A percentile compares a stretch with the other conserved stretches of the same genome.
These are phyloP conservation scores for Drosophila vallismaia DNA, from an alignment of 2,888 invertebrate species.

Conservation along the genomic window DNA sequence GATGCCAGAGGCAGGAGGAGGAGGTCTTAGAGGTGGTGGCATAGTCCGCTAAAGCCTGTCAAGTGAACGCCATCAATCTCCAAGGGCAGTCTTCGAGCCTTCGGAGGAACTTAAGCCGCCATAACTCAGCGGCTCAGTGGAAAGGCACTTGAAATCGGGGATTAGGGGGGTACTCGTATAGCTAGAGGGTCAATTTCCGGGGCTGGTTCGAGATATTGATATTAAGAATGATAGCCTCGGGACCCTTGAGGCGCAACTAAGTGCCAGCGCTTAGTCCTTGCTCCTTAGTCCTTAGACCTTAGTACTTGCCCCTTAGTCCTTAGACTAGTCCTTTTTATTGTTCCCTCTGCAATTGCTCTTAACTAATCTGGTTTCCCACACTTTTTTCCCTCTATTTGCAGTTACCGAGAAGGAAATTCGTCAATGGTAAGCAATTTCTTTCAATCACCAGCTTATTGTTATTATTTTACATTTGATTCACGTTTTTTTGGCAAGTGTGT, in stretches of 20 bases:
- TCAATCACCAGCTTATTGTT: not conserved
- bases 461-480: not conserved
- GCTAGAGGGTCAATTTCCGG: not conserved
- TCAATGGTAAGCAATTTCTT: slow-evolving; percentile 88
- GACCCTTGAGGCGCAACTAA: slow-evolving; percentile 19
- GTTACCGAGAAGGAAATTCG: slow-evolving; percentile 95
- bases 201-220: slow-evolving; percentile 12
- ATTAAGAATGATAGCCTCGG: slow-evolving; percentile 35
- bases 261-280: slow-evolving; percentile 10
- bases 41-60: slow-evolving; percentile 49
- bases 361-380: slow-evolving; percentile 19
- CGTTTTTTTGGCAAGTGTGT: not conserved
- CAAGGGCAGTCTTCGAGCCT: slow-evolving; percentile 22
- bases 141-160: slow-evolving; percentile 38
- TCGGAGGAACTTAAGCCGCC: slow-evolving; percentile 48
- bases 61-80: slow-evolving; percentile 63
- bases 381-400: slow-evolving; percentile 86
- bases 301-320: not conserved
- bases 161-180: not conserved
- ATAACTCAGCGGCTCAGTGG: slow-evolving; percentile 63
- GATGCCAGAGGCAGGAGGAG: not conserved
- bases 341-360: slow-evolving; percentile 11
- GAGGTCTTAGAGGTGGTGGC: not conserved
- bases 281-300: not conserved
- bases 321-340: slow-evolving; percentile 1